A percentile compares a stretch with the other conserved stretches of the same genome.
phyloP scores from a whole-genome alignment of 1,140 invertebrate genomes.

The Akabosia matsudoensis region DNA sequence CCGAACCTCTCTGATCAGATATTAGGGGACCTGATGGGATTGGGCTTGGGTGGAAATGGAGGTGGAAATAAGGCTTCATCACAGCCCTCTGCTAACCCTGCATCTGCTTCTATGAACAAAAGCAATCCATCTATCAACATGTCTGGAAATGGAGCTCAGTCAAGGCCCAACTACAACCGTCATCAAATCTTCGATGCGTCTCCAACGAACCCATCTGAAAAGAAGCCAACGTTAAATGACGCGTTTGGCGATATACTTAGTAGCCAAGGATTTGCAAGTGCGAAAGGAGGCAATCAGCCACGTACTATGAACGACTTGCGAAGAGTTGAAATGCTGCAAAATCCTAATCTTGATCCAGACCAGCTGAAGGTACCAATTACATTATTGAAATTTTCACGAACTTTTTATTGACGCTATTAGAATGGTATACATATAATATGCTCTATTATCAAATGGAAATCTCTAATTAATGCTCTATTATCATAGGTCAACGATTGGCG shows the following conservation, averaged over 20 bases:
- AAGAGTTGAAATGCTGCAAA: constrained; percentile 36
- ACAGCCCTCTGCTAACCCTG: neutral
- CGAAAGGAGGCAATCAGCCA: constrained; percentile 2
- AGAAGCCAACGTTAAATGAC: constrained; percentile 43
- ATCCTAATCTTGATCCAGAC: constrained; percentile 34
- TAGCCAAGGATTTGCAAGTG: constrained; percentile 39
- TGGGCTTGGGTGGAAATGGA: neutral
- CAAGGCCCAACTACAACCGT: constrained; percentile 37
- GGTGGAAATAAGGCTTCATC: neutral
- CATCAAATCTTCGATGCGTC: constrained; percentile 29
- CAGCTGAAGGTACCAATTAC: constrained; percentile 36
- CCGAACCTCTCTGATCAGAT: constrained; percentile 34
- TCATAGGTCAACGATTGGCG: constrained; percentile 72
- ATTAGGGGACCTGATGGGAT: constrained; percentile 34
- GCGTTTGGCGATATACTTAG: constrained; percentile 45
- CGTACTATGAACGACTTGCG: constrained; percentile 45
- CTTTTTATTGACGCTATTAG: neutral
- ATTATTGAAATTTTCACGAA: neutral
- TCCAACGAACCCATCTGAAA: constrained; percentile 10
- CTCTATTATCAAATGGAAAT: neutral
- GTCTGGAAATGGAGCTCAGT: neutral
- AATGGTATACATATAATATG: neutral
- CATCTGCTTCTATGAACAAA: constrained; percentile 17
- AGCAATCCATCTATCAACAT: constrained; percentile 31
- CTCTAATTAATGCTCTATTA: constrained; percentile 25